Base-by-base conservation (phyloP, 2,888 invertebrate species). In the Orchestes rusci region DNA sequence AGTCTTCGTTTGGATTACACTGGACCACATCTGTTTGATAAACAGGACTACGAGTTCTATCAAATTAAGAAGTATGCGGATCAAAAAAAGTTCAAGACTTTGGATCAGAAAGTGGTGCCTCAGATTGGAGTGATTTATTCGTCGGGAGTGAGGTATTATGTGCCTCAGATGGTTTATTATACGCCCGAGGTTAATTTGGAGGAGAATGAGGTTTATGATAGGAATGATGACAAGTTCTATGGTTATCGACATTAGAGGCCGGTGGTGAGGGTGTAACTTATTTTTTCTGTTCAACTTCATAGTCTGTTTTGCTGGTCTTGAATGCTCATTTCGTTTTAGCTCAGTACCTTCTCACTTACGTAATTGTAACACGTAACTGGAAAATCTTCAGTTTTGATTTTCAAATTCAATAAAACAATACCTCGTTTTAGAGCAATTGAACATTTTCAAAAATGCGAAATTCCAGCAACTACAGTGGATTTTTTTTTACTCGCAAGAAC, bases 111-210 rank as follows among this genome's bases (percentile, higher is more conserved):
- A 17, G 45, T 31, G n/a, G 67, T 69, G 16, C 68, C 68, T 3
- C 61, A 66, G 54, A 67, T 70, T 46, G 70, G 69, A 10, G 52
- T 70, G 13, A 49, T 67, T 17, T 68, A 68, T 53, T 67, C 68
- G 2, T 57, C 66, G 2, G 70, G 70, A 12, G 60, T 69, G 10
- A 58, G 65, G 46, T 69, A 69, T 48, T 70, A 70, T 40, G 59
- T 68, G 35, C 70, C 70, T 41, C 67, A 68, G 55, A 43, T 66
- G 32, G 52, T 58, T 30, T 60, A 62, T 43, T 56, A 59, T 36
- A 39, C 55, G 16, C 51, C 33, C 3, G 43, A 31, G 15, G 35
- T 43, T 7, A 43, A 51, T 5, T 53, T 54, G 13, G 57, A 59
- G 4, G 62, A 66, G 49, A 69, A 68, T 55, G 67, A 66, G 2